Percentiles rank a stretch among this genome's conserved stretches.
Conservation (phyloP, 2,113 vertebrate species). For the Etia nguti region DNA sequence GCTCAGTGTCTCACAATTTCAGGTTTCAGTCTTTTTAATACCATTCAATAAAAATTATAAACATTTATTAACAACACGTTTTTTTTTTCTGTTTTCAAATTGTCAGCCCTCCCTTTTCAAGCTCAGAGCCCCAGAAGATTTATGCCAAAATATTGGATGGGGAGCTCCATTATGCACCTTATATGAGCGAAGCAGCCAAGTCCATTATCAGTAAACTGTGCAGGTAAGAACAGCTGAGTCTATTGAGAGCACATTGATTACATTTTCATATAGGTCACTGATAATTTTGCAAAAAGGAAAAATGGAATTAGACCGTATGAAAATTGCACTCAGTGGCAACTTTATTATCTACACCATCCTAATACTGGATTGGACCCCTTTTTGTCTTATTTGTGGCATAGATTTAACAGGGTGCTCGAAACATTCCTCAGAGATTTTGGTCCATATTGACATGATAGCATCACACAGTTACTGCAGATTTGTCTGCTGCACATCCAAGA, state of each 20-base stretch:
- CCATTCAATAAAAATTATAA: not conserved
- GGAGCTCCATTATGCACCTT: constrained; percentile 70
- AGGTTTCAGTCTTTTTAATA: not conserved
- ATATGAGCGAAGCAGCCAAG: constrained; percentile 72
- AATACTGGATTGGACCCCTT: not conserved
- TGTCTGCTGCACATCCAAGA: not conserved
- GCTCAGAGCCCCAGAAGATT: constrained; percentile 78
- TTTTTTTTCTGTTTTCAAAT: not conserved
- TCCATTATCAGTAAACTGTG: constrained; percentile 79
- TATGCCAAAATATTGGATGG: constrained; percentile 79
- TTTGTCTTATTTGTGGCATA: not conserved
- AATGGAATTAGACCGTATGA: not conserved
- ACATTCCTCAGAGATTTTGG: not conserved
- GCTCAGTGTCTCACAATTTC: not conserved
- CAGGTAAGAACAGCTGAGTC: constrained; percentile 59
- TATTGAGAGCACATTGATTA: not conserved
- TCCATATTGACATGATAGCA: not conserved
- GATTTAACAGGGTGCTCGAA: not conserved
- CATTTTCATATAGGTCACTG: not conserved
- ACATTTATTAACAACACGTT: not conserved
- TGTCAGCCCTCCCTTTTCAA: constrained; percentile 77
- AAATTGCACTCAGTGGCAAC: not conserved
- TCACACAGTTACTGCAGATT: not conserved
- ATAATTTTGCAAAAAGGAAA: not conserved
- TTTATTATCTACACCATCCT: not conserved